These are phyloP conservation scores for Neoaliturus tenellus DNA, from an alignment of 2,888 invertebrate species.

Conservation along the genomic window DNA sequence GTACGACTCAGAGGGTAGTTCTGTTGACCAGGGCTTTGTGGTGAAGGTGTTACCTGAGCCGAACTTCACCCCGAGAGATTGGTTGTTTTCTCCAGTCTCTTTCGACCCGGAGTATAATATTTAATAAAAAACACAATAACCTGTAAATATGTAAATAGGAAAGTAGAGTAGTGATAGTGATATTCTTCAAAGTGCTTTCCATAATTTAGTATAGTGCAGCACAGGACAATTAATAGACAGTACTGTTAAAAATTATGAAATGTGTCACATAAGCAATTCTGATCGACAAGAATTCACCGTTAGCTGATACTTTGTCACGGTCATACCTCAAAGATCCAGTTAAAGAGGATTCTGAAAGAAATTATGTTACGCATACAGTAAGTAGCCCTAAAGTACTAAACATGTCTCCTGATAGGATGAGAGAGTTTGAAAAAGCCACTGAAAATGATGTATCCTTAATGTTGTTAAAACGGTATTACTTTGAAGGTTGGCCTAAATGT, in stretches of 20 bases:
- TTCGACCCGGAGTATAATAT: background rate
- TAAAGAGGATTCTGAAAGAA: background rate
- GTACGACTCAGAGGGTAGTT: conserved; percentile 15
- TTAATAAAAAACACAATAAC: background rate
- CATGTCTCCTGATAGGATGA: background rate
- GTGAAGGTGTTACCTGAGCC: conserved; percentile 19
- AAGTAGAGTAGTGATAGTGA: too few species aligned
- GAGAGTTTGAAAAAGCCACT: background rate
- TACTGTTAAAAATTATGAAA: too few species aligned
- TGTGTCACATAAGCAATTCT: too few species aligned
- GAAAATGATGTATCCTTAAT: background rate
- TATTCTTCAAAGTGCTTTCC: too few species aligned
- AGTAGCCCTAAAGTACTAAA: background rate
- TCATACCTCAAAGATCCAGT: background rate
- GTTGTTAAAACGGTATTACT: background rate
- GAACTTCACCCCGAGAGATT: background rate
- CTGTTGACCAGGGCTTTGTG: background rate
- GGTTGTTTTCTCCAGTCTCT: background rate
- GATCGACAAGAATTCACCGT: too few species aligned
- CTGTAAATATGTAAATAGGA: conserved; percentile 38
- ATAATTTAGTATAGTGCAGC: too few species aligned
- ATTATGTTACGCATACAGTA: background rate
- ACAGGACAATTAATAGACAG: too few species aligned
- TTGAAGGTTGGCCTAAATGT: background rate
- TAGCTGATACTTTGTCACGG: background rate